Conservation (phyloP, 2,797 vertebrate genomes). For the Strix occidentalis region DNA sequence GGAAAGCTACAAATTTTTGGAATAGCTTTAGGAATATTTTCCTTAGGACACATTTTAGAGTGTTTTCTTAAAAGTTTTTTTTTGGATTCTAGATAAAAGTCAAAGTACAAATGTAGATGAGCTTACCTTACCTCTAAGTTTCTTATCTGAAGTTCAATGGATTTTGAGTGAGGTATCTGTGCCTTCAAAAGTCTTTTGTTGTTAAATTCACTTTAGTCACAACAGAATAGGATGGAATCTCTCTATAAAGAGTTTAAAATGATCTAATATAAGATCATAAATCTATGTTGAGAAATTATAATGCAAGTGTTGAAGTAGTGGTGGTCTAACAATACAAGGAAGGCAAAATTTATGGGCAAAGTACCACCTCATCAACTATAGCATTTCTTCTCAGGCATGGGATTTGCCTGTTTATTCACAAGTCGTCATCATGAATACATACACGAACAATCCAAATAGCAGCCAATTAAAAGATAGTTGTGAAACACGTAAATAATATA, state of each 20-base stretch:
- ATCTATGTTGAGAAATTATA: background rate
- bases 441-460: background rate
- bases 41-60: background rate
- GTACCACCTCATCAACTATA: background rate
- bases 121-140: background rate
- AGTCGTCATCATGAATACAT: background rate
- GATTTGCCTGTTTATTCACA: background rate
- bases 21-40: background rate
- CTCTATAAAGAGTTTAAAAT: background rate
- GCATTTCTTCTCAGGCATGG: background rate
- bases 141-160: background rate
- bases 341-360: background rate
- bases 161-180: background rate
- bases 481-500: background rate
- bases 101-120: background rate
- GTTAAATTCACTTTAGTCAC: background rate
- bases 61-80: background rate
- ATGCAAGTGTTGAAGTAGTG: background rate
- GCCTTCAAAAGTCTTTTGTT: background rate
- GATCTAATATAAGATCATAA: background rate
- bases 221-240: background rate
- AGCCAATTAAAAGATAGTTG: background rate
- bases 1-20: background rate
- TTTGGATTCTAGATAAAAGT: background rate
- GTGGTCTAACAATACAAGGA: background rate